Base-by-base conservation (phyloP, 2,888 invertebrate genomes). In the Trichopria drosophilae region DNA sequence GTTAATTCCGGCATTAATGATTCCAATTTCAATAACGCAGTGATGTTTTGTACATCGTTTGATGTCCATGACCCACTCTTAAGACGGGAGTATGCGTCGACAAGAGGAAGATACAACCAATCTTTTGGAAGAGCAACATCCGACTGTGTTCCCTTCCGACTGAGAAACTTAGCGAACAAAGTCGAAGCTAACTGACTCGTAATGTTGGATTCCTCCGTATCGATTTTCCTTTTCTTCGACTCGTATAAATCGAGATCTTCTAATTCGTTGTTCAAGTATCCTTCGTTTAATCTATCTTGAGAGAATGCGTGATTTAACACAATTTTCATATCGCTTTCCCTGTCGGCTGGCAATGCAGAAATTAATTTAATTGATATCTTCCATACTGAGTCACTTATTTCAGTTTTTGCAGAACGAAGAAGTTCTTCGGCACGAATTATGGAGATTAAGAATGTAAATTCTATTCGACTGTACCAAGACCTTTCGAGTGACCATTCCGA, bases 91-190 rank as follows among this genome's bases (percentile, higher is more conserved):
- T 86, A 83, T 44, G 84, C 67, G 47, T 81, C 75, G 4, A 87
- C 75, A 47, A 90, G 80, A 20, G 88, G 86, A 63, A 86, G 76
- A 73, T 87, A 91, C 9, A 88, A 84, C 91, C 91, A 91, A 67
- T 91, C 90, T 40, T 82, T 79, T 0, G 90, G 88, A 58, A 90
- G 78, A 10, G 88, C 82, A 9, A 86, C 83, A 39, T 84, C 81
- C 56, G 79, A 77, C 79, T 83, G 84, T 13, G 48, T 61, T 3
- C 65, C 66, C 3, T 54, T 62, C 12, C 36, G 29, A 0, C 54
- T 53, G 1, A 73, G 53, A 23, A 67, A 74, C 26, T 54, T 60
- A 10, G 65, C 63, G 35, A 70, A 75, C 2, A 65, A 50, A 5
- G 55, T 42, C 3, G 47, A 22, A 2, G 51, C 51, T 2, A 56